These are phyloP conservation scores for Dicyrtoma fusca DNA, from an alignment of 2,888 invertebrate genomes.

Conservation along the genomic window DNA sequence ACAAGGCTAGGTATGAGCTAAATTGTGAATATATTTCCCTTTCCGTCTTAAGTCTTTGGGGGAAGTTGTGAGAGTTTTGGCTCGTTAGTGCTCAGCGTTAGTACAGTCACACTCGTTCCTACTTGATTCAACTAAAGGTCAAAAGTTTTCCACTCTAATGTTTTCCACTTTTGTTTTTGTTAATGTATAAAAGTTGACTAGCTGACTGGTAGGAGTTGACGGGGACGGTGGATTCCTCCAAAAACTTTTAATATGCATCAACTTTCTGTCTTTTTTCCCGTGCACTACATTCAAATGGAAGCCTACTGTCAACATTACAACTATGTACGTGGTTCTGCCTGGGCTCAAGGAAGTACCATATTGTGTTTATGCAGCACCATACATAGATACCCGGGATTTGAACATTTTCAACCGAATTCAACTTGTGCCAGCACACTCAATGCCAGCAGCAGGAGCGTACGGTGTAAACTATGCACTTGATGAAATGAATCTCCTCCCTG, in stretches of 20 bases:
- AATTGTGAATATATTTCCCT: too few species aligned
- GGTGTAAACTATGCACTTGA: too few species aligned
- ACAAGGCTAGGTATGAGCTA: too few species aligned
- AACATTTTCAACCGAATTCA: not conserved
- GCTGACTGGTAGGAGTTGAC: too few species aligned
- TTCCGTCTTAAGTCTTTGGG: too few species aligned
- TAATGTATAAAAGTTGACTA: too few species aligned
- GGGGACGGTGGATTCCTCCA: slow-evolving; percentile 4
- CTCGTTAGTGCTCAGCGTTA: not conserved
- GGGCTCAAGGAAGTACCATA: slow-evolving; percentile 13
- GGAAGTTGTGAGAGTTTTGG: slow-evolving; percentile 7
- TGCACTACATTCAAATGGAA: not conserved
- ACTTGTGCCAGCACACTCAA: not conserved
- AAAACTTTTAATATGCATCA: slow-evolving; percentile 28
- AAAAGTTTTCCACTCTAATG: too few species aligned
- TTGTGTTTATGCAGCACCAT: slow-evolving; percentile 20
- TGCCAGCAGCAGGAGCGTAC: too few species aligned
- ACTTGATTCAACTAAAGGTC: too few species aligned
- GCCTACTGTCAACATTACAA: not conserved
- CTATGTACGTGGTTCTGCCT: not conserved
- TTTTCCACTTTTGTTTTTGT: too few species aligned
- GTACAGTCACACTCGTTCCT: not conserved
- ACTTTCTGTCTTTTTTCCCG: slow-evolving; percentile 14
- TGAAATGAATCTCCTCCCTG: too few species aligned
- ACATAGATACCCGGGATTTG: too few species aligned